These are phyloP conservation scores for Elephantulus edwardii DNA, from an alignment of 2,113 vertebrate species.

Conservation along the genomic window DNA sequence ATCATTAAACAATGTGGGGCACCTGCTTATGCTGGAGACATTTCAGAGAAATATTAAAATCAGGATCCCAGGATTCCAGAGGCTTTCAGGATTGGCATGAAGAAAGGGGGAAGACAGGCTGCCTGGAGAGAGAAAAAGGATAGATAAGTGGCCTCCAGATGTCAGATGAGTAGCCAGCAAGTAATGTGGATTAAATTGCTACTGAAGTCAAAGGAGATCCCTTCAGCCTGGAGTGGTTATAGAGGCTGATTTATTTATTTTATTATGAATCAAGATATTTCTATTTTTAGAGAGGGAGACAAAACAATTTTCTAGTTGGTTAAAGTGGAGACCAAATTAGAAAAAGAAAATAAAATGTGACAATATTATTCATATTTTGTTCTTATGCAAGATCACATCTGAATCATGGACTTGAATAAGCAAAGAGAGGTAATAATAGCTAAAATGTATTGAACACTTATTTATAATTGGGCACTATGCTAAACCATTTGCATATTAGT, in stretches of 20 bases:
- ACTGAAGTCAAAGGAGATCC: not conserved
- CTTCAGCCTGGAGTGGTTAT: not conserved
- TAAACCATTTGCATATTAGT: not conserved
- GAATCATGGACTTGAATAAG: not conserved
- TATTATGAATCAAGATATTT: slow-evolving; percentile 28
- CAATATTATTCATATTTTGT: not conserved
- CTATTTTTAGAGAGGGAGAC: slow-evolving; percentile 33
- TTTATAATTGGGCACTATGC: not conserved
- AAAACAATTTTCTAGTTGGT: not conserved
- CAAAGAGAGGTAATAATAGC: not conserved
- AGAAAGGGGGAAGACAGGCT: too few species aligned
- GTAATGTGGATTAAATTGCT: not conserved
- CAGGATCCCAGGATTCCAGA: not conserved
- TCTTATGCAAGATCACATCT: slow-evolving; percentile 9
- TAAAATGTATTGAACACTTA: not conserved
- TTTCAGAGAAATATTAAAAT: not conserved
- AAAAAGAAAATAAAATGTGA: slow-evolving; percentile 27
- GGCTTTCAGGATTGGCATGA: not conserved
- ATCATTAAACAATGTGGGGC: not conserved
- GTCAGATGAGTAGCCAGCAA: not conserved
- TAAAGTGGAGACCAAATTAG: slow-evolving; percentile 22
- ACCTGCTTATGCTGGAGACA: not conserved
- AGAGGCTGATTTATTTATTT: slow-evolving; percentile 7
- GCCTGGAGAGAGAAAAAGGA: not conserved
- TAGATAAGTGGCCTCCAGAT: not conserved